phyloP scores from a whole-genome alignment of 2,888 invertebrate genomes.

The Epinotia bilunana region DNA sequence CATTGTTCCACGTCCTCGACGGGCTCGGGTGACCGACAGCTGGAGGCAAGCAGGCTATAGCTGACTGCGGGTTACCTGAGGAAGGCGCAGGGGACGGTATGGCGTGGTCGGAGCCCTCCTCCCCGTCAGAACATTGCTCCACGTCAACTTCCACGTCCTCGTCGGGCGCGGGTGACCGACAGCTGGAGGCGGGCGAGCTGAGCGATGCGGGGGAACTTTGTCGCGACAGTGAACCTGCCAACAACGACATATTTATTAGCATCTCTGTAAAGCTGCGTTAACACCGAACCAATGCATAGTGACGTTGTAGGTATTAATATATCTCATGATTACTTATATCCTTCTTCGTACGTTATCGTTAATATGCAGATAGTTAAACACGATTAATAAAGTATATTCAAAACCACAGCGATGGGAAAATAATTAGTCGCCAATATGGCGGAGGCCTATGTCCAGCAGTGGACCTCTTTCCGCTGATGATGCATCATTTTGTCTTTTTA shows the following conservation, averaged over 20 bases:
- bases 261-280: neutral
- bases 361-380: too few species aligned
- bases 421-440: too few species aligned
- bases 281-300: neutral
- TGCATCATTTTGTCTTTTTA: too few species aligned
- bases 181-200: constrained; percentile 78
- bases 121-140: constrained; percentile 88
- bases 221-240: constrained; percentile 73
- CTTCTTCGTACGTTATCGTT: too few species aligned
- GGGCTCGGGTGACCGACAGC: constrained; percentile 78
- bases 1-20: constrained; percentile 89
- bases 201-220: constrained; percentile 79
- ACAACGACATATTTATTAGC: constrained; percentile 22
- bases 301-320: too few species aligned
- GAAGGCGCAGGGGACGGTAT: constrained; percentile 78
- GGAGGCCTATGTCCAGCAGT: too few species aligned
- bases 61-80: constrained; percentile 63
- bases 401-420: too few species aligned
- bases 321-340: too few species aligned
- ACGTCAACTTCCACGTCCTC: constrained; percentile 89
- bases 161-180: constrained; percentile 81
- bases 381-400: too few species aligned
- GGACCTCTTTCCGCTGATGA: too few species aligned
- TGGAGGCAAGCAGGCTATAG: constrained; percentile 72
- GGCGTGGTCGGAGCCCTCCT: constrained; percentile 83